Conservation (phyloP, 37 sponge, comb jelly and placozoan species). For the Ianthella basta region DNA sequence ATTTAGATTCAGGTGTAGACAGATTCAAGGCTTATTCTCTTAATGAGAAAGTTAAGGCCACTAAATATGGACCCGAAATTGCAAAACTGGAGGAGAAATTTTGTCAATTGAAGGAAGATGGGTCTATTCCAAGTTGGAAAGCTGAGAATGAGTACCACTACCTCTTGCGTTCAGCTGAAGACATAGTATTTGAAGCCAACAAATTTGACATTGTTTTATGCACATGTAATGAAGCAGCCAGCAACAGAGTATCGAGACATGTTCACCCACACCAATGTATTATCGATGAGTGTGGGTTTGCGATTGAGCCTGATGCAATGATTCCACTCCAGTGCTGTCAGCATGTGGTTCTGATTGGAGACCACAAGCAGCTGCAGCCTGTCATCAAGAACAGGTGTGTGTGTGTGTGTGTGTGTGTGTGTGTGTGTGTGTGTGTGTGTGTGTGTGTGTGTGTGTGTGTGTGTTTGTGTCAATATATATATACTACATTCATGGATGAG, state of each 20-base stretch:
- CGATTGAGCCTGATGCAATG: conserved; percentile 61
- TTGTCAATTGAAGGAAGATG: not conserved
- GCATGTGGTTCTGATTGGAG: conserved; percentile 63
- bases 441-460: no score
- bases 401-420: not conserved
- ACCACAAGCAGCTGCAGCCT: conserved; percentile 59
- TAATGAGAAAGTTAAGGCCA: conserved; percentile 39
- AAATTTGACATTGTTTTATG: conserved; percentile 53
- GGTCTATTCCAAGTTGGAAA: not conserved
- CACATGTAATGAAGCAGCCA: conserved; percentile 70
- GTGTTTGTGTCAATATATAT: no score
- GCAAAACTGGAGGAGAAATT: conserved; percentile 37
- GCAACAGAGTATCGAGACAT: conserved; percentile 29
- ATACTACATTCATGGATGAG: no score
- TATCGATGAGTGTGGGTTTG: conserved; percentile 60
- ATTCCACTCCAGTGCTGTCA: conserved; percentile 31
- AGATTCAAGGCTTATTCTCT: conserved; percentile 40
- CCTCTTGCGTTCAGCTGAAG: not conserved
- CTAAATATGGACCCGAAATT: conserved; percentile 23
- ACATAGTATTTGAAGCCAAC: not conserved
- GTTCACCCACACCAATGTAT: conserved; percentile 22
- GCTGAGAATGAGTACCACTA: not conserved
- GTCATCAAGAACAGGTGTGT: conserved; percentile 37
- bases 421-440: no score
- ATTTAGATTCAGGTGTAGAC: conserved; percentile 21